Conservation (phyloP, 2,113 vertebrate species). For the Puma concolor region DNA sequence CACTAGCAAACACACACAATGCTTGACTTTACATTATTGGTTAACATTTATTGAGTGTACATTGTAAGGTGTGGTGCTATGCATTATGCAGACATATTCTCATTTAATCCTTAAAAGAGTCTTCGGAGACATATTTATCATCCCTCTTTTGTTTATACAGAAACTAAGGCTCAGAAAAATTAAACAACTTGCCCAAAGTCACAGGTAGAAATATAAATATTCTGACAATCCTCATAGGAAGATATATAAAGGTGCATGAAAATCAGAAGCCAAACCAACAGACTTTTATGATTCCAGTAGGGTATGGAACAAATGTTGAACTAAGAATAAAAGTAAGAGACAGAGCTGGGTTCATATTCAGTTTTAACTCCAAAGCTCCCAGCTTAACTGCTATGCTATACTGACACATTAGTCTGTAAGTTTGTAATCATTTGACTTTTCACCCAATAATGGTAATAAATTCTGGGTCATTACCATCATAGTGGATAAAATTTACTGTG, state of each 20-base stretch:
- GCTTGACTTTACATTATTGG: neutral
- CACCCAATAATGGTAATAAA: slow-evolving; percentile 46
- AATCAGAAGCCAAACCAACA: neutral
- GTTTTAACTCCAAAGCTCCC: neutral
- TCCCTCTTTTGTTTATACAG: neutral
- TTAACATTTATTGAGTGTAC: neutral
- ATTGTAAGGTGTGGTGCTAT: neutral
- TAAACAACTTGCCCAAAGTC: neutral
- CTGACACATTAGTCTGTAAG: neutral
- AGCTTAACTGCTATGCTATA: neutral
- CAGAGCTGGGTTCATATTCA: neutral
- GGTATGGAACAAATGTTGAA: slow-evolving; percentile 11
- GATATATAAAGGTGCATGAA: neutral
- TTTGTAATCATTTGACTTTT: slow-evolving; percentile 34
- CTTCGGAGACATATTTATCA: slow-evolving; percentile 2
- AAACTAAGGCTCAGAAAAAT: neutral
- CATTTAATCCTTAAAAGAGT: neutral
- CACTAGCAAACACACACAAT: neutral
- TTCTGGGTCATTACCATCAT: slow-evolving; percentile 10
- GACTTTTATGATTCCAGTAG: neutral
- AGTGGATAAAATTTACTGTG: neutral
- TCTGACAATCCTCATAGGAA: neutral
- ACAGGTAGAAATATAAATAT: slow-evolving; percentile 30
- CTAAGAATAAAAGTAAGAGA: neutral
- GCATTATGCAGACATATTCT: neutral